Conservation (phyloP, 2,888 invertebrate genomes). For the Leucophora obtusa region DNA sequence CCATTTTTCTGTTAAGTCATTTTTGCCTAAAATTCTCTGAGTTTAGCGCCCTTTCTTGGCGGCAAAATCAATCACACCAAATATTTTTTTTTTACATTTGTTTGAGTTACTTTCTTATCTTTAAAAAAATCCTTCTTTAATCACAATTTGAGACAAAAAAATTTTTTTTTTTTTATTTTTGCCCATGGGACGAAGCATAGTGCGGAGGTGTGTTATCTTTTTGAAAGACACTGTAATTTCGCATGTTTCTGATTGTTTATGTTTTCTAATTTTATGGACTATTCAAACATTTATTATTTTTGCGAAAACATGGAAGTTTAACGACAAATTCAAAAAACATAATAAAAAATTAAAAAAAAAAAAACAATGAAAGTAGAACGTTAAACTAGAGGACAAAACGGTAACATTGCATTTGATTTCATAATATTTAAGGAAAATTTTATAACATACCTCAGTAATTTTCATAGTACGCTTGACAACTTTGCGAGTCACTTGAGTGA, state of each 20-base stretch:
- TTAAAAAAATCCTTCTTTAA: no score
- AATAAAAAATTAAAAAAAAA: not conserved
- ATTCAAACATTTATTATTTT: not conserved
- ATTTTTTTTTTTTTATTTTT: no score
- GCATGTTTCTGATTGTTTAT: not conserved
- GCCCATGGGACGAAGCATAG: no score
- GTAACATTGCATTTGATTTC: not conserved
- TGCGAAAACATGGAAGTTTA: not conserved
- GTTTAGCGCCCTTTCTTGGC: no score
- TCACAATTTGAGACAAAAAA: no score
- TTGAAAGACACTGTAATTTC: not conserved
- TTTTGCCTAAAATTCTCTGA: no score
- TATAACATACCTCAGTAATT: slow-evolving; percentile 76
- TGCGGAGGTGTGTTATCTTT: no score
- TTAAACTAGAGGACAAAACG: not conserved
- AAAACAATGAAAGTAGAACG: not conserved
- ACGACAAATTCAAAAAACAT: not conserved
- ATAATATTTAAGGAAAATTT: no score
- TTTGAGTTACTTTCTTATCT: no score
- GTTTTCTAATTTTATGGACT: not conserved
- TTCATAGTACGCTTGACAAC: slow-evolving; percentile 78
- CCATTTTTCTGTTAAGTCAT: no score
- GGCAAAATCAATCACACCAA: no score
- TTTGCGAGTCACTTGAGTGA: slow-evolving; percentile 77
- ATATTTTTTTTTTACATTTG: no score